Percentiles rank a stretch among this genome's conserved stretches.
Evolutionary conservation across 2,888 invertebrate species (phyloP).

Genomic region (Drosophila kuntzei): DNA sequence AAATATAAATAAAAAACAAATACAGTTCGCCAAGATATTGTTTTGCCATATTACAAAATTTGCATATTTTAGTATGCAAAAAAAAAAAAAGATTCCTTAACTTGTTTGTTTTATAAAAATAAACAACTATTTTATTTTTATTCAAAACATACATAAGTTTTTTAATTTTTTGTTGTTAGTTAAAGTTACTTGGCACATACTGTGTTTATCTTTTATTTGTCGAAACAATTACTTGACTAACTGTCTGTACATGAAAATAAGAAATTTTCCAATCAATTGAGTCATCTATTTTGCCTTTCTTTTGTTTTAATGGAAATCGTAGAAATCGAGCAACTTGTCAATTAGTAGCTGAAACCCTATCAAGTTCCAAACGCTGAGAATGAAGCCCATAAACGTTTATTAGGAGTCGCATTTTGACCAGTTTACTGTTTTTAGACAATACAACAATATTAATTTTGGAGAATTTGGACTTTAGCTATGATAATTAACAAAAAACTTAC

Average conservation of each 20-base stretch:
- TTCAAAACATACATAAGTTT: too few species aligned
- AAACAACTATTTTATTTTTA: too few species aligned
- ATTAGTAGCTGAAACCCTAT: slow-evolving; percentile 69
- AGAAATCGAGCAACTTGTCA: slow-evolving; percentile 53
- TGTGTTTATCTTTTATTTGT: too few species aligned
- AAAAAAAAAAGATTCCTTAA: too few species aligned
- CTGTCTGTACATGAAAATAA: background rate
- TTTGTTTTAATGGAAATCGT: slow-evolving; percentile 42
- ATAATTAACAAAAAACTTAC: background rate
- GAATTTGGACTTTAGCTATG: slow-evolving; percentile 14
- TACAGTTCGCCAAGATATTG: too few species aligned
- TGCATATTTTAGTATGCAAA: too few species aligned
- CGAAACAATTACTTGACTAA: background rate
- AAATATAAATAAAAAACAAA: too few species aligned
- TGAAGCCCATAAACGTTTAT: slow-evolving; percentile 57
- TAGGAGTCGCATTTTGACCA: slow-evolving; percentile 4
- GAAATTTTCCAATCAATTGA: slow-evolving; percentile 42
- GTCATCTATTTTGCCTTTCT: slow-evolving; percentile 13
- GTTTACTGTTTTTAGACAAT: background rate
- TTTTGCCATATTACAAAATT: too few species aligned
- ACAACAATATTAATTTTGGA: background rate
- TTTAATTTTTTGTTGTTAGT: too few species aligned
- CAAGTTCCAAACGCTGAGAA: slow-evolving; percentile 15
- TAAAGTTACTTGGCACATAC: too few species aligned
- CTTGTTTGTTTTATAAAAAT: too few species aligned